Percentiles rank a stretch among this genome's conserved stretches.
phyloP scores from a whole-genome alignment of 1,140 invertebrate species.

The Halesus radiatus region DNA sequence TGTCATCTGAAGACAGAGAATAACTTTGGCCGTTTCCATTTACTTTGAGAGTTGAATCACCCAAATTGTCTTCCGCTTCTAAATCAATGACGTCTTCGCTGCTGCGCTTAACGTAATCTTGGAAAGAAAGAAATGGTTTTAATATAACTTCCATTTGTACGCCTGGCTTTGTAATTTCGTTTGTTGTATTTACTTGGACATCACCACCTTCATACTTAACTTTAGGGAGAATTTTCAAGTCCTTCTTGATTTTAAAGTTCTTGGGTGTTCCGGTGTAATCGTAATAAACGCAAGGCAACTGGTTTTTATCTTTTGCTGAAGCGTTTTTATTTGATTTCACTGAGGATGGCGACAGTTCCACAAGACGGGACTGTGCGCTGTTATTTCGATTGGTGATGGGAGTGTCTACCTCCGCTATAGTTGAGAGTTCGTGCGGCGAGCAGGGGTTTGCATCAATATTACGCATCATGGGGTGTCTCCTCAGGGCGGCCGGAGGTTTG shows the following conservation, averaged over 20 bases:
- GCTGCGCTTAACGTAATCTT: constrained; percentile 65
- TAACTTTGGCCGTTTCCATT: constrained; percentile 4
- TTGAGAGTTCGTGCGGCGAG: constrained; percentile 75
- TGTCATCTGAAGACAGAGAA: constrained; percentile 64
- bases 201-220: not conserved
- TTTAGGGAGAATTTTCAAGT: not conserved
- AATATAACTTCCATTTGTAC: constrained; percentile 60
- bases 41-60: constrained; percentile 57
- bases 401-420: constrained; percentile 76
- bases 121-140: constrained; percentile 66
- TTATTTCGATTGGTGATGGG: constrained; percentile 64
- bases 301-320: constrained; percentile 16
- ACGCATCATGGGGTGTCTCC: constrained; percentile 44
- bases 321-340: constrained; percentile 58
- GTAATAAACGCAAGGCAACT: constrained; percentile 8
- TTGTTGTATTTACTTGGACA: not conserved
- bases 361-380: constrained; percentile 26
- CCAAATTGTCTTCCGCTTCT: constrained; percentile 59
- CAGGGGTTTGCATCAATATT: constrained; percentile 63
- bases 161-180: constrained; percentile 26
- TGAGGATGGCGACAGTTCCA: constrained; percentile 56
- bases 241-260: not conserved
- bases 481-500: constrained; percentile 43
- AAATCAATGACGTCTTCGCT: constrained; percentile 58
- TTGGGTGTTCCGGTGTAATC: constrained; percentile 6